Evolutionary conservation across 2,888 invertebrate species (phyloP), one percentile per base, ranked within the genome.

Genomic region (Drosophila phalerata): DNA sequence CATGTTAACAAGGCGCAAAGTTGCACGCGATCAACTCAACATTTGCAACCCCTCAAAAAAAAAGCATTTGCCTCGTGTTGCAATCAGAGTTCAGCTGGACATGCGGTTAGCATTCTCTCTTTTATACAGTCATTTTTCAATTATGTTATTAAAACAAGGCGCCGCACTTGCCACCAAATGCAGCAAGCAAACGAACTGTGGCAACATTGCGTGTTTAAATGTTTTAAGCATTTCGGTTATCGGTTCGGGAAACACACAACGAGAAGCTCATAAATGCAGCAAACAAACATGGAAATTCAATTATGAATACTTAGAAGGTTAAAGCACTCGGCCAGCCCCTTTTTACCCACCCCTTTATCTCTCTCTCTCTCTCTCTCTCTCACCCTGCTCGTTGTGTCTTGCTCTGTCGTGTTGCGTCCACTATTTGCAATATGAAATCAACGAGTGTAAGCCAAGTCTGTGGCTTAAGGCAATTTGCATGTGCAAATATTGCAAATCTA

Each of bases 221-320:
- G 52, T 48, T 73, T 80, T 53, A 65, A 68, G 47, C 58, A 71
- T 64, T 63, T 47, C 40, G 28, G 28, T 30, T 58, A 58, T 64
- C 38, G 45, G 43, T 22, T 22, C 22, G 53, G 47, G 61, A 49
- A 61, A 69, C 52, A 49, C n/a, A 38, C 30, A 66, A 69, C 57
- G 43, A 49, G 32, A 43, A 67, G 62, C 69, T 76, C 67, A 85
- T 71, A 82, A 85, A 76, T 69, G 74, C 76, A 65, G 66, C 73
- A 45, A 69, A 72, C 74, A 79, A 88, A 88, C 87, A 88, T 83
- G 89, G 69, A 88, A 88, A 89, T 88, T 89, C 88, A 88, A 88
- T 88, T 88, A 88, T 88, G 86, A 78, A 81, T 85, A 77, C 82
- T 70, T 73, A 66, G 65, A 78, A 84, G 85, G 86, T 85, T 88